Percentiles rank a stretch among this genome's conserved stretches.
Conservation (phyloP, 1,140 invertebrate genomes). For the Pseudomyrmex sp. region DNA sequence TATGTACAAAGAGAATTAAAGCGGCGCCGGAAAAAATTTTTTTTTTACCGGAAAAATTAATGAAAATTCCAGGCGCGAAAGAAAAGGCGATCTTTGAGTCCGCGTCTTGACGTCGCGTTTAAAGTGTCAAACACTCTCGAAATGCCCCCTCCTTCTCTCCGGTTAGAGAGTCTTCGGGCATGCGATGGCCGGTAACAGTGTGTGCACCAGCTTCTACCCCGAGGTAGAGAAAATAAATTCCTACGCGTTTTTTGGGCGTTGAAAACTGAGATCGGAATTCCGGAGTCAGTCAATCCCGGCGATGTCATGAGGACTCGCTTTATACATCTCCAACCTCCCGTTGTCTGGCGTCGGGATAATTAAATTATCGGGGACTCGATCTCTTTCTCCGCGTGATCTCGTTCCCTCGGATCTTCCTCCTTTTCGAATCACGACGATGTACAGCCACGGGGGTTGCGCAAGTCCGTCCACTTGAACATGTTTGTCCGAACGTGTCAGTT, state of each 20-base stretch:
- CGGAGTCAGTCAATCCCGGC: constrained; percentile 21
- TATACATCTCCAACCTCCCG: not conserved
- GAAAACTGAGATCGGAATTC: constrained; percentile 37
- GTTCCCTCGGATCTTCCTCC: constrained; percentile 1
- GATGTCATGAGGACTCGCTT: constrained; percentile 27
- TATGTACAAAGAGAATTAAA: not conserved
- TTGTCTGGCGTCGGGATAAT: constrained; percentile 57
- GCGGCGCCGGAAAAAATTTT: not conserved
- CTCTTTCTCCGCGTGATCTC: constrained; percentile 30
- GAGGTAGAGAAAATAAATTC: constrained; percentile 39
- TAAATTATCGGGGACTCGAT: constrained; percentile 69
- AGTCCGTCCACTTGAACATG: constrained; percentile 36
- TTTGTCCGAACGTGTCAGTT: constrained; percentile 70
- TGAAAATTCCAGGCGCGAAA: not conserved
- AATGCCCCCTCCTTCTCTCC: not conserved
- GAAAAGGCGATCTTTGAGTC: not conserved
- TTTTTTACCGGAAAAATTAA: not conserved
- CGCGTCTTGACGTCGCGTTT: not conserved
- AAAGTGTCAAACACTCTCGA: constrained; percentile 14
- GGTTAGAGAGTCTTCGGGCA: not conserved
- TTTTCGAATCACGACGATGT: constrained; percentile 21
- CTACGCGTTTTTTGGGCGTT: constrained; percentile 3
- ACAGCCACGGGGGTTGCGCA: not conserved
- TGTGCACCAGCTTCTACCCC: not conserved
- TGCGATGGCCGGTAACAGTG: constrained; percentile 1